Base-by-base conservation (phyloP, 2,797 vertebrate genomes). In the Pithecia hirsuta region DNA sequence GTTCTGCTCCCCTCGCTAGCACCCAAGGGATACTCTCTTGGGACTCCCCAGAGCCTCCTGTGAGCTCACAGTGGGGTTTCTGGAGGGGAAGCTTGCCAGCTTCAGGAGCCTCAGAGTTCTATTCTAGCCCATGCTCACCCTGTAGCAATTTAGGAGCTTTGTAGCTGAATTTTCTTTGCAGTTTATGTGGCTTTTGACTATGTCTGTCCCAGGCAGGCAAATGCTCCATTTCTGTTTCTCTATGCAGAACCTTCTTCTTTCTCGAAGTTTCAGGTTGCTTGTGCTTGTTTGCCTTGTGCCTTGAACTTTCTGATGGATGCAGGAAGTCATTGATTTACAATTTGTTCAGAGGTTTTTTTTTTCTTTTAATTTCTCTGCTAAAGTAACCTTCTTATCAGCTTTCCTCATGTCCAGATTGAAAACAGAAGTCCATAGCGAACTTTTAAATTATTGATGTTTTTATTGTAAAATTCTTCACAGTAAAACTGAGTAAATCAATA, bases 371-470 rank as follows among this genome's bases (percentile, higher is more conserved):
- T 44, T 75, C 41, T 61, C 26, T 44, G 17, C 30, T 41, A 19
- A 59, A 83, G 55, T 26, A 28, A 20, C 1, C 39, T 55, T 33
- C 55, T 61, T 30, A 30, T 17, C 81, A 61, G 39, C 15, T 44
- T 44, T 44, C 13, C 17, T 30, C 9, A 22, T 22, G 81, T 13
- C 39, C 57, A 83, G 33, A 17, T 28, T 44, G 15, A 61, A 61
- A 61, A 61, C 5, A 44, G 39, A 61, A 30, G 28, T 80, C 91
- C 83, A 1, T 26, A 12, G 19, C 0, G 2, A 76, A 22, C 0
- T 72, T 48, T 96, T 91, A 95, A 89, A 36, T 55, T 24, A 1
- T 50, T 78, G 7, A 26, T 97, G 87, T 72, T 96, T 97, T 80
- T 19, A 92, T 57, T 87, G 57, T 36, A 81, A 55, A 85, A 26